Base-by-base conservation (phyloP, 2,113 vertebrate species). In the Sphaerodactylus townsendi region DNA sequence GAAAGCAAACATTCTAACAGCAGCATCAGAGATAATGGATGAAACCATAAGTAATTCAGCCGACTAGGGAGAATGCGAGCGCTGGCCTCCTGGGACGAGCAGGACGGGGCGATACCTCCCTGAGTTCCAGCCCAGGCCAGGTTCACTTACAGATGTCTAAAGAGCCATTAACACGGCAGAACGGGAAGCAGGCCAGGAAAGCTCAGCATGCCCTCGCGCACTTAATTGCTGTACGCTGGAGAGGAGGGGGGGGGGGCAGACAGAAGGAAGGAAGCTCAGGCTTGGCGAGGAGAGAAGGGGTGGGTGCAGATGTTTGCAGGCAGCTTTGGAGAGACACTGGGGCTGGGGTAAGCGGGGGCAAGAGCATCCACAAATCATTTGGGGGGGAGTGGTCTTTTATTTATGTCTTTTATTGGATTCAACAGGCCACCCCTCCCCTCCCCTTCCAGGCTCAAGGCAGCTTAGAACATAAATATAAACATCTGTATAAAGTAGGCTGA, bases 11-110 rank as follows among this genome's bases (percentile, higher is more conserved):
- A 25, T 33, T 53, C 59, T 23, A 62, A 64, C 10, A 33, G 41
- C 41, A 6, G 30, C 44, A 33, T 46, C 65, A n/a, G 53, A 65
- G 68, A 15, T 79, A 85, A 85, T 85, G 76, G 76, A 72, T 72
- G 62, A 50, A 72, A 78, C 66, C 53, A 64, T 79, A 85, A 85
- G 83, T 72, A 85, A 85, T 72, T 85, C 76, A 79, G 72, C 76
- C 76, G 66, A 85, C 37, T 85, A 78, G 64, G 83, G 68, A 39
- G 53, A 46, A 53, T 46, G 66, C 37, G 76, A 85, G 66, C 71
- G 66, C 75, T 28, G 23, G 39, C 46, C 39, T 79, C 83, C 14
- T 14, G 11, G n/a, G 50, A 35, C 9, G 6, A 28, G 59, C 8
- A 46, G 28, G 73, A 21, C 35, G 83, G 83, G 66, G 50, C 48